Base-by-base conservation (phyloP, 2,797 vertebrate genomes). In the Harpagifer antarcticus region DNA sequence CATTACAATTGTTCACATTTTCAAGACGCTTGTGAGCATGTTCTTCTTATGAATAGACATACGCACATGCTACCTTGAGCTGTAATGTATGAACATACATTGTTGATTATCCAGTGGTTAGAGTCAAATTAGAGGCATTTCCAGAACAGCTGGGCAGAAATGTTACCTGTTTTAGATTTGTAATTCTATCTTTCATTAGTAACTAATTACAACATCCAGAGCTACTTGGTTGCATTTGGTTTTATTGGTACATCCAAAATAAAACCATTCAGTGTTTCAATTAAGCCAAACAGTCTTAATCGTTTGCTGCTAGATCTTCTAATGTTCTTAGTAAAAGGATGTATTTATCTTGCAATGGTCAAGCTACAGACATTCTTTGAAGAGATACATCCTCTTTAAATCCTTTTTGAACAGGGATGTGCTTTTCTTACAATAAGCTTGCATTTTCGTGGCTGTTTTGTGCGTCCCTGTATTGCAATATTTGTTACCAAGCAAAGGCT, bases 1-100 rank as follows among this genome's bases (percentile, higher is more conserved):
- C 57, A 74, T 87, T 83, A 77, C 68, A 72, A 56, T 79, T 8
- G 5, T 56, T 76, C 55, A 61, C 53, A 53, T 53, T 40, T 60
- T 72, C 40, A 64, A 69, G 76, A 76, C 40, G 68, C 31, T 62
- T 48, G 57, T 31, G 60, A 78, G 50, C 47, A 4, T 66, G 11
- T 77, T 27, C 56, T 55, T 67, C 17, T 73, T 9, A 33, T 43
- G 47, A 10, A 16, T 42, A 57, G 64, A 81, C 58, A 4, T 53
- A 19, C 56, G 17, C 27, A 73, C 19, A 44, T 13, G 3, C 45
- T 48, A 20, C 59, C 11, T 54, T 81, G 50, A 68, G n/a, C 15
- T 49, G 23, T 3, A 66, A 13, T 49, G 23, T 4, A 71, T 66
- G 72, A 53, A 4, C 60, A n/a, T n/a, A n/a, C n/a, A n/a, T 5